Percentiles rank a stretch among this genome's conserved stretches.
Evolutionary conservation across 2,888 invertebrate genomes (phyloP).

Genomic region (Coelopa pilipes): DNA sequence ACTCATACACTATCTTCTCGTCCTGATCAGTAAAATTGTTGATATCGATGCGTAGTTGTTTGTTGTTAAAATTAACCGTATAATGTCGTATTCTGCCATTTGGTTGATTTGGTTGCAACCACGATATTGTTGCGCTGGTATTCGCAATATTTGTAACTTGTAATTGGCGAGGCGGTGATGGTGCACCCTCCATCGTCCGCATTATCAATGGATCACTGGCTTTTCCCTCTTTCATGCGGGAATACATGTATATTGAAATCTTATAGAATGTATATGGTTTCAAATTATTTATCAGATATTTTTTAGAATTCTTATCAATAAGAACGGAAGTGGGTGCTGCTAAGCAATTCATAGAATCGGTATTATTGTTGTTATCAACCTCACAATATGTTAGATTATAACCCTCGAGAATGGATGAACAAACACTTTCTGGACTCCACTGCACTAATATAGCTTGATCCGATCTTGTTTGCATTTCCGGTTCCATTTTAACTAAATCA

Average conservation of each 20-base stretch:
- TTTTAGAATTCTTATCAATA: slow-evolving; percentile 50
- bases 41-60: slow-evolving; percentile 40
- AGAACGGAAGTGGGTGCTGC: slow-evolving; percentile 49
- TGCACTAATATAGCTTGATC: slow-evolving; percentile 71
- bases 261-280: slow-evolving; percentile 82
- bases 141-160: slow-evolving; percentile 70
- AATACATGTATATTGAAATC: slow-evolving; percentile 75
- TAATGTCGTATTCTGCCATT: slow-evolving; percentile 75
- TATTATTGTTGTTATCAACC: slow-evolving; percentile 53
- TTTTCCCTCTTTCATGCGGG: slow-evolving; percentile 69
- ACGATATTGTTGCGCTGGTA: slow-evolving; percentile 71
- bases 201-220: slow-evolving; percentile 72
- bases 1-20: slow-evolving; percentile 50
- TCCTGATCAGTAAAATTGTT: slow-evolving; percentile 39
- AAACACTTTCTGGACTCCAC: slow-evolving; percentile 83
- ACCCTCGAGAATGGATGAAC: slow-evolving; percentile 78
- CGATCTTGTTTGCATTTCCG: slow-evolving; percentile 50
- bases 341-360: neutral
- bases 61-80: slow-evolving; percentile 46
- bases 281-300: slow-evolving; percentile 72
- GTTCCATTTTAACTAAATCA: slow-evolving; percentile 61
- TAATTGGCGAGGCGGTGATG: slow-evolving; percentile 69
- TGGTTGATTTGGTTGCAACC: slow-evolving; percentile 74
- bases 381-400: slow-evolving; percentile 80
- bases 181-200: slow-evolving; percentile 79